These are phyloP conservation scores for Lasioglossum marginatum DNA, from an alignment of 2,888 invertebrate species.

Conservation along the genomic window DNA sequence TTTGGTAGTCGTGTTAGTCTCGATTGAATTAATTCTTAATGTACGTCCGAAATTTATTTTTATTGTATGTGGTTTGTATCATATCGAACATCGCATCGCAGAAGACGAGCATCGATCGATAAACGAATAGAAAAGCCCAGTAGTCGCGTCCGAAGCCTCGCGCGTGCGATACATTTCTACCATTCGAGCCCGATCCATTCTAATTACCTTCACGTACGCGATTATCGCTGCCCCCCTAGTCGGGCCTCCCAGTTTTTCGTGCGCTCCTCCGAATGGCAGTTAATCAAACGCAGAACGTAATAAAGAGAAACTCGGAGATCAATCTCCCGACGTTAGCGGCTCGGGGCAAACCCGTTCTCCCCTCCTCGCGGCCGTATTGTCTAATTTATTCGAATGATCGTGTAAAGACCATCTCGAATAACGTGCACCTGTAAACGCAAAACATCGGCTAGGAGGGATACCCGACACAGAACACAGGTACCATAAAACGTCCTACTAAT, in stretches of 20 bases:
- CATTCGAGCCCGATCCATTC: not conserved
- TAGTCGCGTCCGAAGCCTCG: not conserved
- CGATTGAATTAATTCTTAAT: not conserved
- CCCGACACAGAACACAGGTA: slow-evolving; percentile 53
- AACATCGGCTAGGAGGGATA: slow-evolving; percentile 44
- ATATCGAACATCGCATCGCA: too few relatives aligned
- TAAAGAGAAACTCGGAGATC: slow-evolving; percentile 67
- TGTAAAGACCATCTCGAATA: slow-evolving; percentile 63
- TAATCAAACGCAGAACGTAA: slow-evolving; percentile 58
- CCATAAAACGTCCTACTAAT: slow-evolving; percentile 81
- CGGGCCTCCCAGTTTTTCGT: slow-evolving; percentile 21
- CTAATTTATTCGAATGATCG: slow-evolving; percentile 72
- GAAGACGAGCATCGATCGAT: too few relatives aligned
- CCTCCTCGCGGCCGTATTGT: slow-evolving; percentile 33
- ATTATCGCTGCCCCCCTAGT: slow-evolving; percentile 12
- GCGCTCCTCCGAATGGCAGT: slow-evolving; percentile 22
- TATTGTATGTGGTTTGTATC: not conserved
- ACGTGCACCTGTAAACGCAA: slow-evolving; percentile 68
- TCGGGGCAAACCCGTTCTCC: slow-evolving; percentile 59
- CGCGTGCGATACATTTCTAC: not conserved
- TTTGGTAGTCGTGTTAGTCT: not conserved
- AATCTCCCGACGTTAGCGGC: slow-evolving; percentile 45
- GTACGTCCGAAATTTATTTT: not conserved
- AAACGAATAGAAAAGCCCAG: not conserved
- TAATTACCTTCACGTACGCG: slow-evolving; percentile 33